phyloP scores from a whole-genome alignment of 2,113 vertebrate genomes.

The Chaenogobius annularis region DNA sequence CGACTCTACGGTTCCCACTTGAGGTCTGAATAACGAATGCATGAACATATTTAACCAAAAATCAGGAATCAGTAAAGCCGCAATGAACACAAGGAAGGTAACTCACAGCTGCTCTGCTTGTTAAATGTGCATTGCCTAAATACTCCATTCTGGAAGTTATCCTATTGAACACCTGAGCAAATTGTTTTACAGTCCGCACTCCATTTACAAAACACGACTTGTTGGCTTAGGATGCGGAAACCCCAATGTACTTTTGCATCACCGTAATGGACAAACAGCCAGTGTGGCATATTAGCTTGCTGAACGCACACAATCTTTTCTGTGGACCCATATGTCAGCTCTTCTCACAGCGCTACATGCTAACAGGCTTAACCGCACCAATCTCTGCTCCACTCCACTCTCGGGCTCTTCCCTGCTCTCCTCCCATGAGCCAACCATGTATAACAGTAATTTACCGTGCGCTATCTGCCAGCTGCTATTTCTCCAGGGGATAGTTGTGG shows the following conservation, averaged over 20 bases:
- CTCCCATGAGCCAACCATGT: conserved; percentile 10
- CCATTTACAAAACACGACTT: conserved; percentile 12
- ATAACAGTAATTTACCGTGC: conserved; percentile 24
- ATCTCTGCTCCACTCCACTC: conserved; percentile 29
- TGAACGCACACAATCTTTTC: conserved; percentile 13
- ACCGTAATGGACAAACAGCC: conserved; percentile 23
- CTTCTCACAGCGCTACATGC: neutral
- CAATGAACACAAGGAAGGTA: neutral
- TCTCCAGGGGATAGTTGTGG: conserved; percentile 16
- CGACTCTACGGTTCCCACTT: too few relatives aligned
- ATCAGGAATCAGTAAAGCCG: neutral
- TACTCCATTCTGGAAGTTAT: neutral
- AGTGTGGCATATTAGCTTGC: conserved; percentile 20
- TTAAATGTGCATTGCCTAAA: neutral
- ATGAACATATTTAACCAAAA: neutral
- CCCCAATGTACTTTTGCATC: conserved; percentile 25
- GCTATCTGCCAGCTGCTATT: conserved; percentile 5
- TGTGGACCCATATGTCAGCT: conserved; percentile 6
- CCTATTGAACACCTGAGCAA: neutral
- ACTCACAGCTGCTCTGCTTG: neutral
- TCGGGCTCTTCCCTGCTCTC: conserved; percentile 1
- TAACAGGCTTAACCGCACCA: conserved; percentile 45
- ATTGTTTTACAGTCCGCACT: neutral
- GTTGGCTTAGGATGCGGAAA: neutral
- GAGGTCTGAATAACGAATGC: too few relatives aligned